Evolutionary conservation across 2,113 vertebrate species (phyloP), one percentile per base, ranked within the genome.

Genomic region (Plestiodon gilberti): DNA sequence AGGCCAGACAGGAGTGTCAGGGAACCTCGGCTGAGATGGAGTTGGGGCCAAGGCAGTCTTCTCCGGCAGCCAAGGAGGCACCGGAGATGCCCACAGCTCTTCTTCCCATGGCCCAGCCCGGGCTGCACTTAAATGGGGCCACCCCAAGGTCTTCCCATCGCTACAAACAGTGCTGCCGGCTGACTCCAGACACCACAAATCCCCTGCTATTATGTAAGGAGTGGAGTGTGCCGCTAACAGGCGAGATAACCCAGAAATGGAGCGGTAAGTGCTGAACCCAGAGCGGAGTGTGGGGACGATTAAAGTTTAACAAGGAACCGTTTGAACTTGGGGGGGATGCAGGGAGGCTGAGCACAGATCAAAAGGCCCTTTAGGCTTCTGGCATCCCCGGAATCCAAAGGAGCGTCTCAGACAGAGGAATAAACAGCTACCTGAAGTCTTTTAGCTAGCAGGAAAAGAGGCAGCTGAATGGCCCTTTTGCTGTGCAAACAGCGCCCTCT

Each of bases 261-360:
- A 95, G 93, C 88, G 86, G 78, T 3, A 87, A 87, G 85, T 82
- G 87, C 20, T 8, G 0, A 90, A 91, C 84, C 85, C 77, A 91
- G 92, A 91, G 91, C 80, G 85, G 92, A 87, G 91, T 88, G 83
- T 0, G 1, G 84, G 83, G 88, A 86, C 91, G 88, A 94, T 92
- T 92, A 92, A 94, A 93, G 81, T 93, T 93, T 94, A 93, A 94
- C 87, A 88, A 0, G 2, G 74, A 55, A 20, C 89, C 82, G 89
- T 93, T 86, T 93, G 61, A 93, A 93, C 88, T 89, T 86, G 81
- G 90, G 71, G 93, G 78, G 88, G 87, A 83, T 70, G 43, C 43
- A 30, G 23, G 88, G 77, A 88, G 90, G 92, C 82, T 0, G 15
- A 91, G 88, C 1, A 10, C 80, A 85, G 86, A 94, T 94, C 91